These are phyloP conservation scores for Meleagris gallopavo DNA, from an alignment of 2,113 vertebrate genomes.

Conservation along the genomic window DNA sequence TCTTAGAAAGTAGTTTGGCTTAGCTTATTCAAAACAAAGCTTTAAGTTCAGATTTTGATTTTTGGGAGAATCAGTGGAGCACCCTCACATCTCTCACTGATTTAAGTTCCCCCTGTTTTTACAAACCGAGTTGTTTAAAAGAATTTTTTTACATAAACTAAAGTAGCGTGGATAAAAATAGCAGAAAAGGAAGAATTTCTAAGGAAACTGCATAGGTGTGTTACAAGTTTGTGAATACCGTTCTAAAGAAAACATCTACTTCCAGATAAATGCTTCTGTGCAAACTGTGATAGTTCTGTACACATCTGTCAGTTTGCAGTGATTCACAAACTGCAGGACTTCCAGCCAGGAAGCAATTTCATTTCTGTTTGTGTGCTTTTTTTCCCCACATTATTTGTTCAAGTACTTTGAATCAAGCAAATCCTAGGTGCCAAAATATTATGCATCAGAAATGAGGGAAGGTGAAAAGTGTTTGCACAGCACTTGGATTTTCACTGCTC, in stretches of 20 bases:
- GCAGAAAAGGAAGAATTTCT: neutral
- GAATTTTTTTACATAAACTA: slow-evolving; percentile 55
- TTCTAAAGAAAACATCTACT: neutral
- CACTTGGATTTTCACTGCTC: neutral
- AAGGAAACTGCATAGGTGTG: neutral
- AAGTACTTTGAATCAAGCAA: neutral
- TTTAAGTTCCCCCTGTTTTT: neutral
- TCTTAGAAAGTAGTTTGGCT: neutral
- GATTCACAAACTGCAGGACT: neutral
- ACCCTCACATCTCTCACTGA: neutral
- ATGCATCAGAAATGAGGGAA: neutral
- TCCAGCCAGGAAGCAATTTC: neutral
- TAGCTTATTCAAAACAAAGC: neutral
- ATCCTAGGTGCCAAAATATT: neutral
- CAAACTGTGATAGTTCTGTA: neutral
- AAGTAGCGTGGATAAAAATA: neutral
- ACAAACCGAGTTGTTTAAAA: slow-evolving; percentile 5
- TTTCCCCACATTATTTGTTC: neutral
- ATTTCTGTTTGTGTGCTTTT: neutral
- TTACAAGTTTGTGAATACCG: neutral
- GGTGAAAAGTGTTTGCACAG: neutral
- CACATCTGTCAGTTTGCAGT: neutral
- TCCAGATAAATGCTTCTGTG: neutral
- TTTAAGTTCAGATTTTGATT: neutral
- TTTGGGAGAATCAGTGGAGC: neutral